Conservation (phyloP, 2,888 invertebrate species). For the Lamellibrachia columna region DNA sequence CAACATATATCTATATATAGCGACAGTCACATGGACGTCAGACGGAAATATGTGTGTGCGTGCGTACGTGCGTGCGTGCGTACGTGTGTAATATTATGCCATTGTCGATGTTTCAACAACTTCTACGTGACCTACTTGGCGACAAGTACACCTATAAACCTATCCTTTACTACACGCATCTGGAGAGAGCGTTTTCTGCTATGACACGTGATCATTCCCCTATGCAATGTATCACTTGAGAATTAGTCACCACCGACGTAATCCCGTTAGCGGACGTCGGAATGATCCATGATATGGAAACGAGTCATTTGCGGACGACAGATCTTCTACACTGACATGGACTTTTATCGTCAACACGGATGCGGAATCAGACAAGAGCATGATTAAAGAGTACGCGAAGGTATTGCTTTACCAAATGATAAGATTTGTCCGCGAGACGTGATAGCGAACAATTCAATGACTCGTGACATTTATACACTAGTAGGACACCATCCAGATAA, state of each 20-base stretch:
- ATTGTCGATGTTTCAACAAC: neutral
- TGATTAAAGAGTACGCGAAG: neutral
- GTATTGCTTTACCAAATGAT: neutral
- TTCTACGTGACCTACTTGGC: neutral
- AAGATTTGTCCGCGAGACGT: neutral
- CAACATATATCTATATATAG: neutral
- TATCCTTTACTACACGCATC: neutral
- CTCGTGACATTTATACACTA: too few species aligned
- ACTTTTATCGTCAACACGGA: neutral
- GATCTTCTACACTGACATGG: neutral
- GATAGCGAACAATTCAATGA: neutral
- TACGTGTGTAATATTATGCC: neutral
- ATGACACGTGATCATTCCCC: slow-evolving; percentile 8
- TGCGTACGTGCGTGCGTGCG: neutral
- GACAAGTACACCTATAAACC: neutral
- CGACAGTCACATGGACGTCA: neutral
- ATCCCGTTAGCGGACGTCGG: neutral
- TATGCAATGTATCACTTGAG: neutral
- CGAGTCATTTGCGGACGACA: neutral
- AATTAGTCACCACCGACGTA: neutral
- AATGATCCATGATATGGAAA: neutral
- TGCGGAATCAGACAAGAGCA: neutral
- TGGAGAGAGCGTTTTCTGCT: neutral
- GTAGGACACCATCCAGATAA: neutral
- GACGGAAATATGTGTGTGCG: neutral